Evolutionary conservation across 2,888 invertebrate genomes (phyloP).

Genomic region (Ctena decussata): DNA sequence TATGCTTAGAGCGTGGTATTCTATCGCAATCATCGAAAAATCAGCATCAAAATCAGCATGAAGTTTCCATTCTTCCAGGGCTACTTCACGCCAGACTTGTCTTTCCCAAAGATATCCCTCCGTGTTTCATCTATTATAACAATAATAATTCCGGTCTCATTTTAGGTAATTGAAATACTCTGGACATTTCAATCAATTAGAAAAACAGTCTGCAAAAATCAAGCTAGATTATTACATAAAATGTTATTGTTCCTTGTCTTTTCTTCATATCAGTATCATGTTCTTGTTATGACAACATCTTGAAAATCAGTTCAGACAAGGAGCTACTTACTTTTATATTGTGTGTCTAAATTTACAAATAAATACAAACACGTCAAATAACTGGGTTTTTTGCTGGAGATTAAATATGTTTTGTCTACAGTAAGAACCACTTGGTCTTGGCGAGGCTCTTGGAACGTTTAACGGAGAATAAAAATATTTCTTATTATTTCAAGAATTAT

Average conservation of each 20-base stretch:
- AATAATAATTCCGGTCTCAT: not conserved
- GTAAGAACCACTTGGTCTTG: too few species aligned
- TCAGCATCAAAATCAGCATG: not conserved
- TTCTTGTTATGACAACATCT: too few species aligned
- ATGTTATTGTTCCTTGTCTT: not conserved
- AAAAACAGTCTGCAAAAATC: not conserved
- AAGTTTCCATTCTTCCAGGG: not conserved
- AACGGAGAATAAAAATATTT: too few species aligned
- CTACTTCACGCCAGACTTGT: not conserved
- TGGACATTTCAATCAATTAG: conserved; percentile 8
- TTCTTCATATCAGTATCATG: too few species aligned
- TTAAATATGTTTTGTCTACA: too few species aligned
- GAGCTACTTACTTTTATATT: too few species aligned
- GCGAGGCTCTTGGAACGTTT: too few species aligned
- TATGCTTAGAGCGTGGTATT: not conserved
- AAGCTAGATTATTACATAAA: not conserved
- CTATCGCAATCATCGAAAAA: not conserved
- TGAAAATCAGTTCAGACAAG: too few species aligned
- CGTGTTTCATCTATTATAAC: not conserved
- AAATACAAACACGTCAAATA: too few species aligned
- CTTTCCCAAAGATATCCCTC: not conserved
- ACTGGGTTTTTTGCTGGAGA: too few species aligned
- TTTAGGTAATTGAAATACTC: not conserved
- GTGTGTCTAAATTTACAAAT: too few species aligned
- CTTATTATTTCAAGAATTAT: too few species aligned